Evolutionary conservation across 2,797 vertebrate genomes (phyloP).

Genomic region (Dermochelys coriacea): DNA sequence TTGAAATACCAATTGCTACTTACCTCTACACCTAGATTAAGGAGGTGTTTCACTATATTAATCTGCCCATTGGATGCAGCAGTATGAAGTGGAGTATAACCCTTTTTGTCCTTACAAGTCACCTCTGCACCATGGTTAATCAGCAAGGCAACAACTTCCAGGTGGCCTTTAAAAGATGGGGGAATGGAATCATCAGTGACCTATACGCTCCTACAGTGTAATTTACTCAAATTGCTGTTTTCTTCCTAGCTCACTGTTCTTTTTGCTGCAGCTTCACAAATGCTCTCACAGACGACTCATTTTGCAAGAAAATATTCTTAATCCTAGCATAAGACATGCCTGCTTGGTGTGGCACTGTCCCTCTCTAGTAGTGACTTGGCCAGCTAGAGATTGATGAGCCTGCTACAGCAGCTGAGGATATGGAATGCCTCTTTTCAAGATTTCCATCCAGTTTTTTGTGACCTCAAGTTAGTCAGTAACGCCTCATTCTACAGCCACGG

Average conservation of each 20-base stretch:
- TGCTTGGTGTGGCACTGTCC: not conserved
- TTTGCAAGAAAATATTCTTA: not conserved
- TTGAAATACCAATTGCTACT: constrained; percentile 9
- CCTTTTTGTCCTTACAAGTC: constrained; percentile 97
- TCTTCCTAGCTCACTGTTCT: not conserved
- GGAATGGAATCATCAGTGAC: not conserved
- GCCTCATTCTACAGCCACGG: not conserved
- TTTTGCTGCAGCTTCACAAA: not conserved
- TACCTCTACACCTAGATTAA: constrained; percentile 95
- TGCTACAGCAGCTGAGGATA: not conserved
- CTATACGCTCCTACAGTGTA: not conserved
- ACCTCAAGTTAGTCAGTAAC: not conserved
- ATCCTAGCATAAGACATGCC: not conserved
- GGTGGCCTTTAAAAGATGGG: constrained; percentile 85
- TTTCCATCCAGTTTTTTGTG: not conserved
- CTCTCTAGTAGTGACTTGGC: not conserved
- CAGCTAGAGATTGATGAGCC: not conserved
- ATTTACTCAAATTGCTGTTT: not conserved
- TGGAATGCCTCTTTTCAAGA: not conserved
- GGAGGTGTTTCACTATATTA: constrained; percentile 93
- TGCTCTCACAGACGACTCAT: not conserved
- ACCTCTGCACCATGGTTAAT: constrained; percentile 95
- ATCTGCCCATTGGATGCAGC: constrained; percentile 96
- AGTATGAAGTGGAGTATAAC: constrained; percentile 94
- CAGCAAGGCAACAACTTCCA: constrained; percentile 93